Conservation (phyloP, 2,888 invertebrate genomes). For the Acrocyrtus sp. region DNA sequence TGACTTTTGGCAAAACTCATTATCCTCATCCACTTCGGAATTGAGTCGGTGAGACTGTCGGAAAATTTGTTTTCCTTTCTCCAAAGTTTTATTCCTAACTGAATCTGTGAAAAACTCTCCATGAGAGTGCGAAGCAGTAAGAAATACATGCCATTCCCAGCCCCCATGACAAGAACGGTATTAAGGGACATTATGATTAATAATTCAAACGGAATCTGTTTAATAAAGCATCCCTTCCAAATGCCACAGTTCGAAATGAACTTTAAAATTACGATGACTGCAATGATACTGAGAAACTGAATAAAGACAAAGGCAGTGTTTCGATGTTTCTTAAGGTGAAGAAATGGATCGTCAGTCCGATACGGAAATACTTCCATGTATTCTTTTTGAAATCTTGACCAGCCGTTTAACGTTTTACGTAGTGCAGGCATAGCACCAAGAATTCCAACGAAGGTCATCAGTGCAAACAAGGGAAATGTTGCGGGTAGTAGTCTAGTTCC, state of each 20-base stretch:
- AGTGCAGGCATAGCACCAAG: conserved; percentile 2
- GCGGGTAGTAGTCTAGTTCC: conserved; percentile 10
- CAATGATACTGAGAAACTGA: not conserved
- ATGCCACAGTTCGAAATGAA: not conserved
- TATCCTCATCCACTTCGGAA: conserved; percentile 19
- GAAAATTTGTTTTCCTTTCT: no score
- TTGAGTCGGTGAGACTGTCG: no score
- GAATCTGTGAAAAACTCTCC: no score
- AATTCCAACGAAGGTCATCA: conserved; percentile 7
- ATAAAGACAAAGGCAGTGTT: not conserved
- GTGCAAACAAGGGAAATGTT: conserved; percentile 23
- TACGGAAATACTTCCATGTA: conserved; percentile 1
- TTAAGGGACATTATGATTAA: no score
- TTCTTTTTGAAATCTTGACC: conserved; percentile 17
- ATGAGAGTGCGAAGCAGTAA: no score
- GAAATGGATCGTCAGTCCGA: conserved; percentile 8
- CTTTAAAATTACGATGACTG: not conserved
- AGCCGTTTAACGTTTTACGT: not conserved
- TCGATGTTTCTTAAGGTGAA: not conserved
- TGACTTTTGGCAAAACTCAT: conserved; percentile 5
- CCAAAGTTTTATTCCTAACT: no score
- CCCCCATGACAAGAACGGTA: no score
- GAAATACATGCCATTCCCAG: no score
- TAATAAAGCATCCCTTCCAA: not conserved
- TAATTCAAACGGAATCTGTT: no score